Percentiles rank a stretch among this genome's conserved stretches.
Evolutionary conservation across 1,140 invertebrate genomes (phyloP).

Genomic region (Megalonaias nervosa): DNA sequence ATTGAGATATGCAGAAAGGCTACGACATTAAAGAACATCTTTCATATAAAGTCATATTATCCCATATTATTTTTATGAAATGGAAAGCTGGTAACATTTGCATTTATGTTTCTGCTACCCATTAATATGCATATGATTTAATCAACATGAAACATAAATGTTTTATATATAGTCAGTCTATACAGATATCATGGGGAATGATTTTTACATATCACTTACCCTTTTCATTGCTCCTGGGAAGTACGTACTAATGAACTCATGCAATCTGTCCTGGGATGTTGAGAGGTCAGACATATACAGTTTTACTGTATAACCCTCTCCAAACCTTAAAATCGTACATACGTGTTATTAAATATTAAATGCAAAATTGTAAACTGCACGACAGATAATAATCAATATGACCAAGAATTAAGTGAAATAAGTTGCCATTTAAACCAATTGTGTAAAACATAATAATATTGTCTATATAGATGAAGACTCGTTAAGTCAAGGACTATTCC

Average conservation of each 20-base stretch:
- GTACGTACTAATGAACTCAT: slow-evolving; percentile 46
- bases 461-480: neutral
- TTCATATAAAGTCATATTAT: neutral
- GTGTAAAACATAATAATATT: neutral
- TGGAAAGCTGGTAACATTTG: neutral
- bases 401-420: too few relatives aligned
- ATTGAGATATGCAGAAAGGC: too few relatives aligned
- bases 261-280: slow-evolving; percentile 35
- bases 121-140: neutral
- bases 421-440: too few relatives aligned
- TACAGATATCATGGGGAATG: slow-evolving; percentile 9
- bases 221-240: slow-evolving; percentile 73
- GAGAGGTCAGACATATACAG: slow-evolving; percentile 66
- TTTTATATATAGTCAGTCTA: neutral
- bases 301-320: slow-evolving; percentile 81
- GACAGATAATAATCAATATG: too few relatives aligned
- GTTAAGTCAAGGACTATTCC: neutral
- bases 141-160: neutral
- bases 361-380: too few relatives aligned
- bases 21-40: neutral
- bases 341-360: too few relatives aligned
- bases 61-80: neutral
- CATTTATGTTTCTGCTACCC: neutral
- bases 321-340: slow-evolving; percentile 76
- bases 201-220: slow-evolving; percentile 38